These are phyloP conservation scores for Aphelinus atriplicis DNA, from an alignment of 1,140 invertebrate species.

Conservation along the genomic window DNA sequence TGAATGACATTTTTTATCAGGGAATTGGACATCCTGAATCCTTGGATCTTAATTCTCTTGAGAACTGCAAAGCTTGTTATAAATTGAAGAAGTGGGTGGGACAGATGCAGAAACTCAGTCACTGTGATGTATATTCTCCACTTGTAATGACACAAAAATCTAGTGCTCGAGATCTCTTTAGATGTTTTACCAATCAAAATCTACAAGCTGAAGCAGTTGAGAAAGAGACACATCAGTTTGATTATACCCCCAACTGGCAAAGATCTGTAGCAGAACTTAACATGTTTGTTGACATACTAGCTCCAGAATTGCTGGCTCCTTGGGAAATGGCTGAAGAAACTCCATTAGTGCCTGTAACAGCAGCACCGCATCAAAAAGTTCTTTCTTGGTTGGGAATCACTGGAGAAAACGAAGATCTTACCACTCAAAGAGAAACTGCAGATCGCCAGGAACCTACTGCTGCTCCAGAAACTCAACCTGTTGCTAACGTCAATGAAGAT, in stretches of 20 bases:
- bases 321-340: conserved; percentile 58
- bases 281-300: conserved; percentile 57
- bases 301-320: conserved; percentile 55
- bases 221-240: background rate
- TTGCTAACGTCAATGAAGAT: conserved; percentile 33
- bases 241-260: conserved; percentile 48
- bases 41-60: conserved; percentile 47
- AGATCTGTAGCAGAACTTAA: conserved; percentile 53
- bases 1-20: conserved; percentile 63
- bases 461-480: conserved; percentile 34
- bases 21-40: conserved; percentile 52
- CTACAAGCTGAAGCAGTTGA: conserved; percentile 26
- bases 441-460: background rate
- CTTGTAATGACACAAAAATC: conserved; percentile 28
- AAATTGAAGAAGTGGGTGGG: conserved; percentile 53
- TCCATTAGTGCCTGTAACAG: conserved; percentile 38
- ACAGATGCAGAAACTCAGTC: conserved; percentile 16
- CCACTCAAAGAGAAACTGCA: conserved; percentile 39
- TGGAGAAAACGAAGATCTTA: background rate
- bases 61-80: conserved; percentile 50
- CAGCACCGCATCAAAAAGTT: conserved; percentile 57
- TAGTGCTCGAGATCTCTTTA: conserved; percentile 26
- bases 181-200: conserved; percentile 53
- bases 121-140: conserved; percentile 14
- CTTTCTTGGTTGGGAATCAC: conserved; percentile 55